These are phyloP conservation scores for Teleopsis dalmanni DNA, from an alignment of 1,140 invertebrate genomes.

Conservation along the genomic window DNA sequence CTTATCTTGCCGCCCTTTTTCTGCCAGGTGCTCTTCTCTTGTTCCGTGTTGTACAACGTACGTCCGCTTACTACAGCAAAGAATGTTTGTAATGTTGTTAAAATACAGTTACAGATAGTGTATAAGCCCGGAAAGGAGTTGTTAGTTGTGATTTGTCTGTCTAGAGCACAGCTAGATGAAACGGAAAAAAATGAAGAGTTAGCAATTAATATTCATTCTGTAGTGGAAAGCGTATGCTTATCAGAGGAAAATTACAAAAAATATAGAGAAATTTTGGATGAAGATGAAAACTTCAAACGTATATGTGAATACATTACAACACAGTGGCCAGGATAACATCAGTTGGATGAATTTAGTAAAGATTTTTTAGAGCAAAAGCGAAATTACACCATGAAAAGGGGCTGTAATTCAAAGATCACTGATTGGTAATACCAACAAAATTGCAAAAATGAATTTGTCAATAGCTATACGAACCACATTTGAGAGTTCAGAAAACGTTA, in stretches of 20 bases:
- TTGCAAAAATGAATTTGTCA: neutral
- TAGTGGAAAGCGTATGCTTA: conserved; percentile 3
- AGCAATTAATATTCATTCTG: conserved; percentile 10
- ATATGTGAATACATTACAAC: conserved; percentile 1
- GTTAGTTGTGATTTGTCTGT: conserved; percentile 16
- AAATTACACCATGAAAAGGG: conserved; percentile 10
- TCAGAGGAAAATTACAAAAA: conserved; percentile 3
- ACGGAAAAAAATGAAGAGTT: conserved; percentile 10
- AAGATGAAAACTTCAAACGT: neutral
- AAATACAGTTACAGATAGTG: conserved; percentile 23
- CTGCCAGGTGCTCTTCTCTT: too few species aligned
- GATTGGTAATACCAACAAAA: conserved; percentile 4
- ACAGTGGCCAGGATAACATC: conserved; percentile 1
- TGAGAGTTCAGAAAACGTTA: conserved; percentile 10
- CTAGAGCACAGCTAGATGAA: conserved; percentile 5
- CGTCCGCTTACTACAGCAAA: too few species aligned
- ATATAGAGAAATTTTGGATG: neutral
- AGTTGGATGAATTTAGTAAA: neutral
- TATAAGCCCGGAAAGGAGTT: conserved; percentile 21
- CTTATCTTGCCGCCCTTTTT: too few species aligned
- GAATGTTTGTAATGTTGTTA: conserved; percentile 17
- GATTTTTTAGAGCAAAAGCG: neutral
- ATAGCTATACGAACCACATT: conserved; percentile 6
- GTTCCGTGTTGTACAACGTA: too few species aligned
- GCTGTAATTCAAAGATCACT: conserved; percentile 9